A percentile compares a stretch with the other conserved stretches of the same genome.
Conservation (phyloP, 1,140 invertebrate genomes). For the Muscidifurax raptorellus region DNA sequence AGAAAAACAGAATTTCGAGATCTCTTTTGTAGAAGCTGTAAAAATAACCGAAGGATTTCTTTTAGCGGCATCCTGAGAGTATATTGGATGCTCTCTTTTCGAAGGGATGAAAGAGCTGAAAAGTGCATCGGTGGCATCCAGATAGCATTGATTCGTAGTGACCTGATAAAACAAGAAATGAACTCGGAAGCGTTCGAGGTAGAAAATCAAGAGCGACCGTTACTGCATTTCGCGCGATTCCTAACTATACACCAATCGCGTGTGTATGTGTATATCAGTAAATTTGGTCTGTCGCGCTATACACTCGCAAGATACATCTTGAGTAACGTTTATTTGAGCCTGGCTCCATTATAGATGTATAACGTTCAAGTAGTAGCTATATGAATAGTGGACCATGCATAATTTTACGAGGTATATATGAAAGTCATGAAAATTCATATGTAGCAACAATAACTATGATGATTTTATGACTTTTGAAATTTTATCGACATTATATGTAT, state of each 20-base stretch:
- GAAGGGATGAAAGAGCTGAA: background rate
- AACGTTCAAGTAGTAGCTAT: background rate
- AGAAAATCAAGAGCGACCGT: conserved; percentile 43
- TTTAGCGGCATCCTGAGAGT: background rate
- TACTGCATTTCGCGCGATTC: conserved; percentile 41
- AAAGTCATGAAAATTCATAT: background rate
- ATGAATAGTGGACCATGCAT: background rate
- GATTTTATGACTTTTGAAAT: background rate
- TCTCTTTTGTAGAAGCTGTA: background rate
- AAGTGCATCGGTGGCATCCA: conserved; percentile 28
- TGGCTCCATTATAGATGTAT: background rate
- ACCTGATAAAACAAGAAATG: conserved; percentile 41
- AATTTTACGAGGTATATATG: background rate
- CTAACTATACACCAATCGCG: background rate
- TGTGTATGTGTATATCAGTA: background rate
- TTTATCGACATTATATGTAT: background rate
- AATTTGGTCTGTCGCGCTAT: background rate
- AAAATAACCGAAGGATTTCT: background rate
- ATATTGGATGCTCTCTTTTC: background rate
- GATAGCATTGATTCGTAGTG: conserved; percentile 39
- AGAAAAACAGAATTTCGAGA: background rate
- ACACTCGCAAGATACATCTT: background rate
- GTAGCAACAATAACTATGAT: background rate
- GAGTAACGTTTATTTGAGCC: background rate
- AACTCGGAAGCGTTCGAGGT: conserved; percentile 35